phyloP scores from a whole-genome alignment of 2,113 vertebrate species.

The Eptatretus burgeri region DNA sequence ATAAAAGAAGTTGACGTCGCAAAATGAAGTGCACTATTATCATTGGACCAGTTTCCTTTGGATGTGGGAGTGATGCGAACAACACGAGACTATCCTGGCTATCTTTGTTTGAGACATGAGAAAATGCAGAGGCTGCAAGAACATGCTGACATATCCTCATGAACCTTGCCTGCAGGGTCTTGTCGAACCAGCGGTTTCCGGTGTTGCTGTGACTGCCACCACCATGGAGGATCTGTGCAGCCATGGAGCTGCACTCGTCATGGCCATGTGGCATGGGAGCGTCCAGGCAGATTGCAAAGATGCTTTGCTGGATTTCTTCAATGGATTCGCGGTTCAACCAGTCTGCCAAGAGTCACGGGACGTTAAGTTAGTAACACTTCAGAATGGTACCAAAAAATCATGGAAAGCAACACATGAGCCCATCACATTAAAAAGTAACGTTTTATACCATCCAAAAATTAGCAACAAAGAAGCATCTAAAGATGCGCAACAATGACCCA shows the following conservation, averaged over 20 bases:
- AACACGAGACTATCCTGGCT: too few relatives aligned
- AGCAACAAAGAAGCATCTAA: not conserved
- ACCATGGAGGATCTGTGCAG: conserved; percentile 36
- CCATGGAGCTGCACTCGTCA: conserved; percentile 21
- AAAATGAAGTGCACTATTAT: too few relatives aligned
- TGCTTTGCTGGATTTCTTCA: conserved; percentile 27
- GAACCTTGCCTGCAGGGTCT: conserved; percentile 29
- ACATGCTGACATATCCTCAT: too few relatives aligned
- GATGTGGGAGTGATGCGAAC: too few relatives aligned
- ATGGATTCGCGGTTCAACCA: conserved; percentile 39
- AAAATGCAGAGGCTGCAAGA: too few relatives aligned
- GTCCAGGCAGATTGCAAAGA: conserved; percentile 36
- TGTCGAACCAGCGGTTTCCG: conserved; percentile 51
- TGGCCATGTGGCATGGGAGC: conserved; percentile 37
- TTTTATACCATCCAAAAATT: too few relatives aligned
- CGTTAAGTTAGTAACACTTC: not conserved
- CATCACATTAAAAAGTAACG: too few relatives aligned
- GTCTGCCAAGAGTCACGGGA: conserved; percentile 16
- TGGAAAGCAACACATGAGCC: too few relatives aligned
- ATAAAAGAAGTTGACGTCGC: too few relatives aligned
- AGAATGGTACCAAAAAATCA: too few relatives aligned
- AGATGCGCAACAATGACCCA: not conserved
- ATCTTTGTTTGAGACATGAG: too few relatives aligned
- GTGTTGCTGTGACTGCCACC: conserved; percentile 43
- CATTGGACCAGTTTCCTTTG: too few relatives aligned